phyloP scores from a whole-genome alignment of 2,888 invertebrate genomes.

The Caenorhabditis sp. region DNA sequence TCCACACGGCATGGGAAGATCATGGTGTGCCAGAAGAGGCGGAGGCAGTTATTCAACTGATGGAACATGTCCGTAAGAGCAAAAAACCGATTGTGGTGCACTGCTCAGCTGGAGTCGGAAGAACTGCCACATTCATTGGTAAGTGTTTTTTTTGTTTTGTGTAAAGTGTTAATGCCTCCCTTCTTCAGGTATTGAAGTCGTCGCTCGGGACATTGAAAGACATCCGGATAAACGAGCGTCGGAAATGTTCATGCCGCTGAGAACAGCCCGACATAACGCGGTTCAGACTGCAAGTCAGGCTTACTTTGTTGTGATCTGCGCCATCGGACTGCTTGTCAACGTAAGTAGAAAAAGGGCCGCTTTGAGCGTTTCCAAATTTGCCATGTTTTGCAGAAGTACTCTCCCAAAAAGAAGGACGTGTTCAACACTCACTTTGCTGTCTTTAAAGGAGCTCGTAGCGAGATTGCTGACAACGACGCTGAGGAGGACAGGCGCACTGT shows the following conservation, averaged over 20 bases:
- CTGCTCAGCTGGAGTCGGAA: background rate
- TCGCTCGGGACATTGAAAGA: background rate
- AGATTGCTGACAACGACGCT: too few species aligned
- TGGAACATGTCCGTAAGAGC: background rate
- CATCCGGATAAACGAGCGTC: background rate
- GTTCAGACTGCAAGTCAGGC: background rate
- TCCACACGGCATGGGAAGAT: background rate
- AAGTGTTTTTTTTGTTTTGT: too few species aligned
- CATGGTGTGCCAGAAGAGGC: background rate
- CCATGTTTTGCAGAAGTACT: too few species aligned
- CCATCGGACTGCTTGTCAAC: background rate
- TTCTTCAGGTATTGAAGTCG: background rate
- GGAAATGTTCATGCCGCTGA: background rate
- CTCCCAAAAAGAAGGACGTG: too few species aligned
- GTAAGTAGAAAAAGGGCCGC: background rate
- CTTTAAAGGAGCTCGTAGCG: too few species aligned
- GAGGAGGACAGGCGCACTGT: too few species aligned
- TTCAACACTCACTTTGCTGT: too few species aligned
- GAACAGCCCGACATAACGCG: background rate
- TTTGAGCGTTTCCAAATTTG: too few species aligned
- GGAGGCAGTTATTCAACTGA: background rate
- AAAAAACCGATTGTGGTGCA: background rate
- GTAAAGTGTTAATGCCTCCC: too few species aligned
- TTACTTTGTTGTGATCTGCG: background rate
- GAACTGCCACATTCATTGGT: background rate